Conservation (phyloP, 2,113 vertebrate species). For the Actinemys pallida region DNA sequence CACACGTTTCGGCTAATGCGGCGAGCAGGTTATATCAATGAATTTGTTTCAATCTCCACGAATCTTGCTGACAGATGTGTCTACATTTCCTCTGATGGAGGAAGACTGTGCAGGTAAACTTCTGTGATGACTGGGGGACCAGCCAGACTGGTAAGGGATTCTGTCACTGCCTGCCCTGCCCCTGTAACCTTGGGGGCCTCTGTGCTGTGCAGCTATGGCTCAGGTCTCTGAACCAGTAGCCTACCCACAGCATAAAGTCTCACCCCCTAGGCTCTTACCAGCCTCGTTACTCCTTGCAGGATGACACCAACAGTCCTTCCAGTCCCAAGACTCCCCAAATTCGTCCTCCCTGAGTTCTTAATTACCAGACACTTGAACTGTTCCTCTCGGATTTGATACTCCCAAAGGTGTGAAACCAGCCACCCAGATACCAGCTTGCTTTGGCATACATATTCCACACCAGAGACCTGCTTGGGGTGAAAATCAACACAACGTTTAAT, state of each 20-base stretch:
- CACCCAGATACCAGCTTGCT: neutral
- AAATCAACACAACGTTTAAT: neutral
- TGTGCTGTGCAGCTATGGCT: neutral
- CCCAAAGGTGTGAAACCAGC: neutral
- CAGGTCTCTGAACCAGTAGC: neutral
- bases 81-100: constrained; percentile 97
- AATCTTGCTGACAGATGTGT: constrained; percentile 96
- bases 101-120: constrained; percentile 93
- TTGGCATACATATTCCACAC: neutral
- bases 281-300: neutral
- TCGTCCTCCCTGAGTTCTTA: neutral
- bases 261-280: neutral
- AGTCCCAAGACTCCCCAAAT: neutral
- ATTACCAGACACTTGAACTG: neutral
- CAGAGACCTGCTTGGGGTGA: neutral
- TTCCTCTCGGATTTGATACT: neutral
- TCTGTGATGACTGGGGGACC: neutral
- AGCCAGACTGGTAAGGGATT: neutral
- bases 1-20: constrained; percentile 95
- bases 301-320: neutral
- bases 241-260: neutral
- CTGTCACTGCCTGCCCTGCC: neutral
- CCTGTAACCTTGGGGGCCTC: neutral
- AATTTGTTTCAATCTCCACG: constrained; percentile 98
- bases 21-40: constrained; percentile 95